Evolutionary conservation across 2,888 invertebrate species (phyloP), one percentile per base, ranked within the genome.

Genomic region (Latrodectus hesperus): DNA sequence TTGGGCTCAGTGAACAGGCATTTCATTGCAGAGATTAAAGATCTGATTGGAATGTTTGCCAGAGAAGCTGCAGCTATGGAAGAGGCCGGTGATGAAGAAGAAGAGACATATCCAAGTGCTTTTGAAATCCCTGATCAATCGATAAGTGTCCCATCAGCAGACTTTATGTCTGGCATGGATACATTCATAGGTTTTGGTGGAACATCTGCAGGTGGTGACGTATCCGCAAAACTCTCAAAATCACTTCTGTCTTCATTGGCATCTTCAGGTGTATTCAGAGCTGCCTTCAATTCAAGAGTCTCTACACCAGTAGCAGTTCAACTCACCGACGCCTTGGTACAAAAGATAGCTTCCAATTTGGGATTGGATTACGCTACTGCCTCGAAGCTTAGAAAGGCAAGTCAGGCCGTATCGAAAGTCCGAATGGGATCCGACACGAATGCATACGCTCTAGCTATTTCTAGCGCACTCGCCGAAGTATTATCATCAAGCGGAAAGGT

Each of bases 1-100:
- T 49, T 85, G 53, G 70, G 70, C 1, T 6, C 60, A n/a, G 80
- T 80, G 4, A 75, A 85, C 53, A 55, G 52, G 26, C 68, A 85
- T 12, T 85, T 85, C 51, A 85, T 85, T 4, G n/a, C 22, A 0
- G 85, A 85, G 52, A 85, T 85, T 14, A 85, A 80, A 26, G 79
- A 85, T n/a, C 74, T 85, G 16, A 85, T 85, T 16, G 65, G 55
- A 9, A 67, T 85, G 64, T 85, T 85, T 52, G 85, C 75, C 16
- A 64, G 26, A 52, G 85, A 85, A 49, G 85, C 85, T 3, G 75
- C 74, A 9, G 49, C 68, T 17, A 67, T 22, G 2, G 75, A 71
- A 12, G 77, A 68, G 4, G 38, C 16, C 12, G 67, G 12, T 64
- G 16, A 72, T 5, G 72, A 72, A n/a, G 64, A 14, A 26, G 72